These are phyloP conservation scores for Cydia splendana DNA, from an alignment of 1,140 invertebrate species.

Conservation along the genomic window DNA sequence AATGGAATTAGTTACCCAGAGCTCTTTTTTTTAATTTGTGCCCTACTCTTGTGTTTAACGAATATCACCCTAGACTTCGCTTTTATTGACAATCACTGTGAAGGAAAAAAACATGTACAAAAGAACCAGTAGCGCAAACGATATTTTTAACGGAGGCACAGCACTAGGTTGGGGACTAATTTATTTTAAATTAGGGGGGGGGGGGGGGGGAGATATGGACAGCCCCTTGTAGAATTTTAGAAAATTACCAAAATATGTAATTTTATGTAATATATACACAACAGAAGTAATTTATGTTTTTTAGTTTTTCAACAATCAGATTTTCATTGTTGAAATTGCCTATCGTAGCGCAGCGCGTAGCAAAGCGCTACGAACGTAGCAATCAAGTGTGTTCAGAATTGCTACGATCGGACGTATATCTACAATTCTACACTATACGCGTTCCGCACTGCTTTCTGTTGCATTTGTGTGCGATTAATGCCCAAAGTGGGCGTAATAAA, in stretches of 20 bases:
- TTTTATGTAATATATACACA: too few species aligned
- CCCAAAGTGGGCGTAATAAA: neutral
- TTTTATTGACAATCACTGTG: neutral
- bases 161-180: neutral
- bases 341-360: slow-evolving; percentile 6
- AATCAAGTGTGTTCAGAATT: slow-evolving; percentile 19
- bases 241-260: too few species aligned
- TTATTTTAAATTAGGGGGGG: too few species aligned
- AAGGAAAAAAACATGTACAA: neutral
- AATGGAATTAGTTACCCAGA: slow-evolving; percentile 77
- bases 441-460: neutral
- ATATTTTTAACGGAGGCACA: neutral
- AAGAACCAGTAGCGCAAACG: neutral
- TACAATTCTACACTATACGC: neutral
- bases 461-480: neutral
- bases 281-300: too few species aligned
- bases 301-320: neutral
- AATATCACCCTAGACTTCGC: slow-evolving; percentile 44
- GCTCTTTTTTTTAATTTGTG: slow-evolving; percentile 70
- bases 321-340: neutral
- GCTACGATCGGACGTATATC: slow-evolving; percentile 18
- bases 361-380: slow-evolving; percentile 19
- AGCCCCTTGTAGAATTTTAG: neutral
- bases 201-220: too few species aligned
- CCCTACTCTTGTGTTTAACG: slow-evolving; percentile 70